Evolutionary conservation across 2,888 invertebrate genomes (phyloP), one percentile per base, ranked within the genome.

Genomic region (Choreutis nemorana): DNA sequence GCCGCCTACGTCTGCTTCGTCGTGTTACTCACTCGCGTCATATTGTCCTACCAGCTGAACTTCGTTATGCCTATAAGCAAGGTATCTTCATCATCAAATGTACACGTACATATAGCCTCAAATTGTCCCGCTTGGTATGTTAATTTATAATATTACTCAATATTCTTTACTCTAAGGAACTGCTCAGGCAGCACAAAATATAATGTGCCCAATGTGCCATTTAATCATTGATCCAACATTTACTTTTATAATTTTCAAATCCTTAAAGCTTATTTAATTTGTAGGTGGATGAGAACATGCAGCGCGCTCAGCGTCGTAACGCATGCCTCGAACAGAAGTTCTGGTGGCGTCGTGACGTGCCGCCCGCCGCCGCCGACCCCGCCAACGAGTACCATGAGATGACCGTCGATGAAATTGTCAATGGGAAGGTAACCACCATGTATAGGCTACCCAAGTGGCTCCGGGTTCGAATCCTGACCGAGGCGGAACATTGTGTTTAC

Each of bases 1-100:
- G 98, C 99, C 1, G 99, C 99, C 3, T 91, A 95, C 50, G 97
- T 97, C 11, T 96, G 97, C 60, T 99, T 99, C 67, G 90, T 99
- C 8, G 98, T 99, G 10, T 81, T 99, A 26, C 83, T 99, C 37
- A 99, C 99, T 0, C 81, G 98, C 41, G 98, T 97, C 39, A 97
- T 99, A 51, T 83, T 99, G 25, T 94, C 97, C 13, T 99, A 96
- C 75, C 89, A 94, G 45, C 83, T 99, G 35, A 94, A 97, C 75
- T 91, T 99, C 55, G 84, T 99, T 29, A 94, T 98, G 68, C 99
- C 99, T 8, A 97, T 99, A 42, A 97, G 96, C 54, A 96, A 95
- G 85, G 91, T 91, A 33, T 13, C 18, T 18, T n/a, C n/a, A n/a
- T n/a, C n/a, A n/a, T n/a, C n/a, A n/a, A 14, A 13, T 9, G 22